A percentile compares a stretch with the other conserved stretches of the same genome.
phyloP scores from a whole-genome alignment of 2,797 vertebrate species.

The Brachymystax lenok region DNA sequence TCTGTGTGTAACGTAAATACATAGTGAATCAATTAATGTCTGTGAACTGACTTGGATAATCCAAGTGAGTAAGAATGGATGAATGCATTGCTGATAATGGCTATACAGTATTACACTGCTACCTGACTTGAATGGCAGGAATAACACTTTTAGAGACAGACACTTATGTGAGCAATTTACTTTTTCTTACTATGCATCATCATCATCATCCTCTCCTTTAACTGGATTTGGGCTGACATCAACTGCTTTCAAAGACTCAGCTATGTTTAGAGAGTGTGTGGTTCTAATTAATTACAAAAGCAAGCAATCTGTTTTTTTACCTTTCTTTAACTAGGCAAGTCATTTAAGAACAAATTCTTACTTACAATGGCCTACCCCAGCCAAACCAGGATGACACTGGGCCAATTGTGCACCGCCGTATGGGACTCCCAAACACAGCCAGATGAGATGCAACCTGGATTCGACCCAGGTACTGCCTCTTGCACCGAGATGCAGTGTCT shows the following conservation, averaged over 20 bases:
- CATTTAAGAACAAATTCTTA: too few species aligned
- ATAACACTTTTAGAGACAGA: neutral
- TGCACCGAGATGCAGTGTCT: too few species aligned
- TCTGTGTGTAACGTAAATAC: neutral
- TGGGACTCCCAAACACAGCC: too few species aligned
- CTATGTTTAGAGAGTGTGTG: neutral
- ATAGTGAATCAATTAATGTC: neutral
- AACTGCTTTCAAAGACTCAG: neutral
- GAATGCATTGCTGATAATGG: neutral
- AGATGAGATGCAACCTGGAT: too few species aligned
- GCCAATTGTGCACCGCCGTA: too few species aligned
- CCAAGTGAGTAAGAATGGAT: neutral
- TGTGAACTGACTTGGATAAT: neutral
- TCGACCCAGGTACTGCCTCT: too few species aligned
- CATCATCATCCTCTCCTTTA: neutral
- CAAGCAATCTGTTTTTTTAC: slow-evolving; percentile 16
- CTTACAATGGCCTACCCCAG: too few species aligned
- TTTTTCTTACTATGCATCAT: neutral
- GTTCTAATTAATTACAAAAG: neutral
- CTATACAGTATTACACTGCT: neutral
- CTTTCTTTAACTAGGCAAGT: too few species aligned
- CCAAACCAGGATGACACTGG: too few species aligned
- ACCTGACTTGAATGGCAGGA: neutral
- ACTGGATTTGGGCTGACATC: neutral
- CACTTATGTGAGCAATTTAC: neutral